phyloP scores from a whole-genome alignment of 2,797 vertebrate species.

The Amphiprion clarkii region DNA sequence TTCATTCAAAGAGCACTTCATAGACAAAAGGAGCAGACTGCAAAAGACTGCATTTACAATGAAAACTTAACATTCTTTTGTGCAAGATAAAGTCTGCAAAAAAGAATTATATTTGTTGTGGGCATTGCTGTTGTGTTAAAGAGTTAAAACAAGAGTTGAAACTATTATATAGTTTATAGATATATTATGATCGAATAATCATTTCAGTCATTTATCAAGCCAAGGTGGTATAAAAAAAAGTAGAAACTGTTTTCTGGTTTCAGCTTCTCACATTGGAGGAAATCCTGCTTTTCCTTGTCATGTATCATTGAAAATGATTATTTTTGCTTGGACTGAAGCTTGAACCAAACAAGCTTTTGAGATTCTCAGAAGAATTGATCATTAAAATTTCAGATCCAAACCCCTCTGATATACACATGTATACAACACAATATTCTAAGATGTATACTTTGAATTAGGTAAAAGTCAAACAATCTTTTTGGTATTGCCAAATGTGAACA shows the following conservation, averaged over 20 bases:
- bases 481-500: no score
- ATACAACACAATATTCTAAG: no score
- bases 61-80: not conserved
- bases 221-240: not conserved
- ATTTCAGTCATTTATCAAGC: not conserved
- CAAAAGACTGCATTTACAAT: constrained; percentile 9
- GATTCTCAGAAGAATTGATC: no score
- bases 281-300: no score
- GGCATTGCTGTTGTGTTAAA: fast-evolving
- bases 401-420: no score
- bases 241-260: no score
- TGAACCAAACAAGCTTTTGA: not conserved
- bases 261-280: no score
- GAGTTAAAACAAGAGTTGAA: not conserved
- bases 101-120: not conserved
- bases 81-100: not conserved
- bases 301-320: not conserved
- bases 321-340: not conserved
- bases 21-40: not conserved
- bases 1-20: constrained; percentile 27
- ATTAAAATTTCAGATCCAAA: no score
- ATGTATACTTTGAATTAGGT: no score
- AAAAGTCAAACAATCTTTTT: no score
- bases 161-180: not conserved
- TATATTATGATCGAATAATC: not conserved